These are phyloP conservation scores for Nezara viridula DNA, from an alignment of 2,888 invertebrate species.

Conservation along the genomic window DNA sequence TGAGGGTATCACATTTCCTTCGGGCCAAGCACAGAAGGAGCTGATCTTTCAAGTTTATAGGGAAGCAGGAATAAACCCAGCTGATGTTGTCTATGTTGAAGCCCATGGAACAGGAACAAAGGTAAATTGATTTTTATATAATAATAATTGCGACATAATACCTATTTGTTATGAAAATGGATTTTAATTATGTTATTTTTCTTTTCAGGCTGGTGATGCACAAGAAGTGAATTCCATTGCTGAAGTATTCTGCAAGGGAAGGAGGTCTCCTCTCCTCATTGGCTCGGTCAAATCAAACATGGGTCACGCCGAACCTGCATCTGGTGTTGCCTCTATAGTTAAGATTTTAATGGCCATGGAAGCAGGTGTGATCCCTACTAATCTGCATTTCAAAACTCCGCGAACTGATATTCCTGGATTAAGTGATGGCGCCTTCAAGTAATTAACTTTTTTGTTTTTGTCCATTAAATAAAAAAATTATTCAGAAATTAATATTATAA, in stretches of 20 bases:
- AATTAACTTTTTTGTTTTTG: neutral
- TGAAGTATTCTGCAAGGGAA: conserved; percentile 89
- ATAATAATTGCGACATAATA: neutral
- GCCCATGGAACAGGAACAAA: conserved; percentile 99
- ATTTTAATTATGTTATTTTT: neutral
- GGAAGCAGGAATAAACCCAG: conserved; percentile 86
- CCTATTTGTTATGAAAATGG: neutral
- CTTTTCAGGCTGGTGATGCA: conserved; percentile 87
- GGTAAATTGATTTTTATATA: conserved; percentile 69
- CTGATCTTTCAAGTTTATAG: conserved; percentile 89
- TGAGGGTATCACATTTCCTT: conserved; percentile 90
- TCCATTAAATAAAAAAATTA: neutral
- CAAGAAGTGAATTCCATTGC: conserved; percentile 97
- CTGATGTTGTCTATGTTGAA: conserved; percentile 91
- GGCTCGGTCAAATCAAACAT: conserved; percentile 99
- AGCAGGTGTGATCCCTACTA: conserved; percentile 87
- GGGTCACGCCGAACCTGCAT: conserved; percentile 97
- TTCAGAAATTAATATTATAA: neutral
- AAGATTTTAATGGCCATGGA: conserved; percentile 96
- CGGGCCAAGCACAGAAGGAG: conserved; percentile 84
- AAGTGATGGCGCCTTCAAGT: conserved; percentile 85
- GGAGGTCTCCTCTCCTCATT: conserved; percentile 85
- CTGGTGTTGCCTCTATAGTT: conserved; percentile 91
- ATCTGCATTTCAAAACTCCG: conserved; percentile 89
- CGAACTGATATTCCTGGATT: conserved; percentile 94